A percentile compares a stretch with the other conserved stretches of the same genome.
These are phyloP conservation scores for Ecdyonurus torrentis DNA, from an alignment of 2,888 invertebrate genomes.

Conservation along the genomic window DNA sequence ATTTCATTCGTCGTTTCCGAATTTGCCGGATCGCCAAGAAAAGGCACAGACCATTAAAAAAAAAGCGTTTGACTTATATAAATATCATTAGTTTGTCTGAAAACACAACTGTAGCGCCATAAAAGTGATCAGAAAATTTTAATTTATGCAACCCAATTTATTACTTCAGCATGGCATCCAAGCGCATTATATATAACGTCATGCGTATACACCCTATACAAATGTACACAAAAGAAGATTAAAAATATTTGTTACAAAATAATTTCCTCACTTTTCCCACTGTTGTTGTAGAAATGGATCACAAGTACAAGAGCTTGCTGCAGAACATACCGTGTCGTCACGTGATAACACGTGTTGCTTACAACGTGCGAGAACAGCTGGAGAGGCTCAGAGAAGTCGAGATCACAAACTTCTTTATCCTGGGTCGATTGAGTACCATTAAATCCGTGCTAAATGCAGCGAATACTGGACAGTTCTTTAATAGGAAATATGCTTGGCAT, in stretches of 20 bases:
- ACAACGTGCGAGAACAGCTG: slow-evolving; percentile 44
- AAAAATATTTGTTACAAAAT: too few relatives aligned
- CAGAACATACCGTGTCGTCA: slow-evolving; percentile 83
- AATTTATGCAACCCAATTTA: too few relatives aligned
- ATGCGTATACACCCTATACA: not conserved
- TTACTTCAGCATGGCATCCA: not conserved
- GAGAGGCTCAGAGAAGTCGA: slow-evolving; percentile 59
- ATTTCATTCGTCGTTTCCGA: too few relatives aligned
- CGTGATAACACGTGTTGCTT: slow-evolving; percentile 50
- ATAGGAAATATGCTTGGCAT: slow-evolving; percentile 76
- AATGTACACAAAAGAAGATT: too few relatives aligned
- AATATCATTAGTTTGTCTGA: too few relatives aligned
- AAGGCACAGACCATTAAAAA: too few relatives aligned
- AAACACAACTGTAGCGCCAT: not conserved
- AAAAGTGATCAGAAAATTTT: not conserved
- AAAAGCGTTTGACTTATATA: too few relatives aligned
- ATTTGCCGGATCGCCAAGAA: too few relatives aligned
- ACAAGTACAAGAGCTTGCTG: slow-evolving; percentile 79
- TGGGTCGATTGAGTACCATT: slow-evolving; percentile 56
- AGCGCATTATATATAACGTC: not conserved
- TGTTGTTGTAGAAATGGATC: slow-evolving; percentile 57
- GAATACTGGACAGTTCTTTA: slow-evolving; percentile 58
- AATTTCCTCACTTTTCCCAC: not conserved
- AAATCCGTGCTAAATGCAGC: slow-evolving; percentile 51
- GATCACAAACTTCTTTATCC: slow-evolving; percentile 76